phyloP scores from a whole-genome alignment of 2,797 vertebrate species.

The Psittacula derbiana region DNA sequence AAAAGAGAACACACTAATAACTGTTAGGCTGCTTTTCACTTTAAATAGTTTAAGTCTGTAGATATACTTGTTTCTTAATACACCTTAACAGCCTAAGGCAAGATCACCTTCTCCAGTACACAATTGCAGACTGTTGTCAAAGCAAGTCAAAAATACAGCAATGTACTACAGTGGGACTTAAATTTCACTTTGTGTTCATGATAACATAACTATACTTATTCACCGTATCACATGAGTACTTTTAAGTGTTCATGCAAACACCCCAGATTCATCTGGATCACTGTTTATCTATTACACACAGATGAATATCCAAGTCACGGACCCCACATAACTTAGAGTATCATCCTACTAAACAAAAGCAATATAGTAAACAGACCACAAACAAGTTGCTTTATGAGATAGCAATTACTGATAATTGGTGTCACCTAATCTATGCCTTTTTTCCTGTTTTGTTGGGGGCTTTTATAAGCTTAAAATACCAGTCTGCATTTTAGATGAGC shows the following conservation, averaged over 20 bases:
- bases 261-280: background rate
- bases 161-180: background rate
- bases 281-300: background rate
- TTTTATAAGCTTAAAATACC: background rate
- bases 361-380: background rate
- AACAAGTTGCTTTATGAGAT: background rate
- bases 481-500: background rate
- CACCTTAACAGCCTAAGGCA: background rate
- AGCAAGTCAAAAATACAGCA: background rate
- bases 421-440: background rate
- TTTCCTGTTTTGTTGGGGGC: background rate
- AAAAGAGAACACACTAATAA: background rate
- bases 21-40: background rate
- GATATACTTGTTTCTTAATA: background rate
- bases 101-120: background rate
- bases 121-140: fast-evolving
- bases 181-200: background rate
- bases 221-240: background rate
- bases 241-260: background rate
- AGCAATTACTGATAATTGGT: background rate
- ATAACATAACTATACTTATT: background rate
- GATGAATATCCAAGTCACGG: background rate
- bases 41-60: background rate
- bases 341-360: background rate
- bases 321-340: background rate